These are phyloP conservation scores for human DNA, from an alignment of 2,113 vertebrate species.

Conservation along the genomic window GRCh38 chr3:147403501-147404000, in stretches of 20 bases:
- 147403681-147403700: conserved; percentile 75
- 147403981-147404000: conserved; percentile 64
- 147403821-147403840: conserved; percentile 44
- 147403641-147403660: conserved; percentile 19
- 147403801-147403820: conserved; percentile 48
- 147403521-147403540: neutral
- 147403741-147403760: conserved; percentile 59
- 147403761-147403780: conserved; percentile 81
- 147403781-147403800: conserved; percentile 64
- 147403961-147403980: conserved; percentile 68
- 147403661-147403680: conserved; percentile 72
- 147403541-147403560: neutral
- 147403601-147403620: neutral
- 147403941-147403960: conserved; percentile 35
- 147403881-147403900: neutral
- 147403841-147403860: neutral
- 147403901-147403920: neutral
- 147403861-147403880: neutral
- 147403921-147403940: neutral
- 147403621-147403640: neutral
- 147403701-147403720: conserved; percentile 73
- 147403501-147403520: neutral
- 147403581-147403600: neutral
- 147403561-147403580: conserved; percentile 24
- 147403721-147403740: conserved; percentile 71